Conservation (phyloP, 2,797 vertebrate species). For the Bovichtus variegatus region DNA sequence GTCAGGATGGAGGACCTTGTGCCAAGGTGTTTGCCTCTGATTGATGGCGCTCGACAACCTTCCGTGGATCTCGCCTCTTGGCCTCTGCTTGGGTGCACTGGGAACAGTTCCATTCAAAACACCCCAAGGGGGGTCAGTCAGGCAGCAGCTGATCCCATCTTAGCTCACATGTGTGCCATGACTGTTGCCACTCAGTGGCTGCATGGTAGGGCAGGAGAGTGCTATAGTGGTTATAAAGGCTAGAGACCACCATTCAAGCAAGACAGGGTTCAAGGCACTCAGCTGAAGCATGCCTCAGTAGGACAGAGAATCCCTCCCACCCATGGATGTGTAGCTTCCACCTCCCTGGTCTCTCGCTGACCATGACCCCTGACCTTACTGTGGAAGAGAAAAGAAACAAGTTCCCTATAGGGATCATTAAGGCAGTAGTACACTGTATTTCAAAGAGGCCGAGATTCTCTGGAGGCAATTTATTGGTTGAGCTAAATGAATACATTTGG, state of each 20-base stretch:
- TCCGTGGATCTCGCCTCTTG: conserved; percentile 17
- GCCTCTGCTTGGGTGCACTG: conserved; percentile 33
- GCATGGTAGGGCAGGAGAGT: conserved; percentile 1
- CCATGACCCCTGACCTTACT: conserved; percentile 21
- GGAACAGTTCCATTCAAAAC: conserved; percentile 25
- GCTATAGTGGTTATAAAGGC: background rate
- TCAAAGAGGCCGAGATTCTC: background rate
- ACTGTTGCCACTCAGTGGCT: conserved; percentile 22
- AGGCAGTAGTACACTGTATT: background rate
- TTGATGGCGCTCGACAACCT: conserved; percentile 45
- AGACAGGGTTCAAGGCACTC: conserved; percentile 22
- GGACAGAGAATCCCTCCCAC: conserved; percentile 12
- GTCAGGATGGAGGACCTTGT: conserved; percentile 14
- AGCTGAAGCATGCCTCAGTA: conserved; percentile 29
- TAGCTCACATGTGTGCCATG: conserved; percentile 49
- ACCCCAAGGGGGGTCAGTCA: conserved; percentile 56
- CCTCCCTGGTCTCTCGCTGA: conserved; percentile 33
- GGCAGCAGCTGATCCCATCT: conserved; percentile 59
- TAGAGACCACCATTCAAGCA: conserved; percentile 15
- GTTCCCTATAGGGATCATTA: conserved; percentile 5
- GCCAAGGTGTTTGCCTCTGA: conserved; percentile 40
- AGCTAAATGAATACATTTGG: background rate
- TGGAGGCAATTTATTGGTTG: background rate
- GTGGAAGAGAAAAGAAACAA: background rate
- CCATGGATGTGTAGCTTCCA: conserved; percentile 11